Base-by-base conservation (phyloP, 2,888 invertebrate species). In the Xestia xanthographa region DNA sequence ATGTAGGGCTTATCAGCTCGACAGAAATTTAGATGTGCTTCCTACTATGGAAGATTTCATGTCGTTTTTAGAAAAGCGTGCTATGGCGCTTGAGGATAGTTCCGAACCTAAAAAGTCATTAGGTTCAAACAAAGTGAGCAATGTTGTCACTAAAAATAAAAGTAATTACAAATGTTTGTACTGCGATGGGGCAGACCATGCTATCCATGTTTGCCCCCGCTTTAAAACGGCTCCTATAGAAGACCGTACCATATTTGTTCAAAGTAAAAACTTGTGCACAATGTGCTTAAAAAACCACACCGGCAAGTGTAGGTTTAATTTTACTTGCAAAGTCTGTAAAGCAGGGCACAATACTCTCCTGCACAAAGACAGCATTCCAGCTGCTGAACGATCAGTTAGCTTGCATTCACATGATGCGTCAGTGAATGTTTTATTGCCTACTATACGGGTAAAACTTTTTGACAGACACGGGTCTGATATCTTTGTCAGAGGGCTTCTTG, bases 1-100 rank as follows among this genome's bases (percentile, higher is more conserved):
- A 4, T 12, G 22, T 50, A n/a, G 63, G 20, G 60, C 60, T 8
- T 38, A 62, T 17, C 41, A 65, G 41, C 26, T 65, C 8, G 65
- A 65, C n/a, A 65, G 65, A 8, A n/a, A 65, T 65, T 9, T 43
- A 43, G 43, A 65, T 45, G 26, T 20, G 26, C 65, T 65, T 65
- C 65, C 43, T 26, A 65, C 65, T n/a, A 65, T 65, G 26, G 65
- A 65, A 65, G 65, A 65, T 17, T 65, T 65, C 17, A 43, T 65
- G 26, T 4, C 26, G 26, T 65, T 65, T 20, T 65, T 65, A 65
- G 43, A 65, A 26, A 65, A 65, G 65, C 26, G 65, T 17, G 65
- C 65, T 45, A 45, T 65, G 26, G 65, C 65, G n/a, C 26, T 65
- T 14, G 43, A 43, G 17, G 41, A 43, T n/a, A 65, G 63, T 41